phyloP scores from a whole-genome alignment of 2,113 vertebrate species.

The Emydura subglobosa region DNA sequence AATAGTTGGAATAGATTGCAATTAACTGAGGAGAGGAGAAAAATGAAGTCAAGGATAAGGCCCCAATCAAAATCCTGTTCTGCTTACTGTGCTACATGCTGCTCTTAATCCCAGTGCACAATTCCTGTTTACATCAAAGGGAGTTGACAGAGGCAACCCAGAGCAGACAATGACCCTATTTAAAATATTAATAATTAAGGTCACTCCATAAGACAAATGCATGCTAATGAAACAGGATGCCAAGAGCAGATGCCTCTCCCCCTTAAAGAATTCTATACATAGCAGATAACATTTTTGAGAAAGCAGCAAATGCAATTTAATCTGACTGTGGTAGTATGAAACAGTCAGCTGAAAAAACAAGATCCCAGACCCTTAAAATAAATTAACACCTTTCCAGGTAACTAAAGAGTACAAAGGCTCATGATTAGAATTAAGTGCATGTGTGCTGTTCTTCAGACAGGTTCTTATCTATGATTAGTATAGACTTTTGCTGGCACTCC shows the following conservation, averaged over 20 bases:
- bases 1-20: not conserved
- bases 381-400: not conserved
- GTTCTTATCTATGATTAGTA: not conserved
- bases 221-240: not conserved
- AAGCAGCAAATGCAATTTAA: not conserved
- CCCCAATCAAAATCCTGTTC: not conserved
- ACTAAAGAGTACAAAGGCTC: not conserved
- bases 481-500: not conserved
- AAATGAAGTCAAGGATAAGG: not conserved
- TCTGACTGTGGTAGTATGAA: not conserved
- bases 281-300: not conserved
- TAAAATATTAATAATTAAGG: conserved; percentile 1
- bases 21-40: not conserved
- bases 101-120: not conserved
- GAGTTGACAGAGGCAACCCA: not conserved
- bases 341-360: not conserved
- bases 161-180: not conserved
- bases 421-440: not conserved
- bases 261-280: not conserved
- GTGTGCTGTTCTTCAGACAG: not conserved
- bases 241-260: not conserved
- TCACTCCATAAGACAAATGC: not conserved
- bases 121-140: not conserved
- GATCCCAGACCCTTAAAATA: not conserved
- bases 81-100: not conserved